Evolutionary conservation across 2,888 invertebrate genomes (phyloP).

Genomic region (Drosophila pseudotakahashii): DNA sequence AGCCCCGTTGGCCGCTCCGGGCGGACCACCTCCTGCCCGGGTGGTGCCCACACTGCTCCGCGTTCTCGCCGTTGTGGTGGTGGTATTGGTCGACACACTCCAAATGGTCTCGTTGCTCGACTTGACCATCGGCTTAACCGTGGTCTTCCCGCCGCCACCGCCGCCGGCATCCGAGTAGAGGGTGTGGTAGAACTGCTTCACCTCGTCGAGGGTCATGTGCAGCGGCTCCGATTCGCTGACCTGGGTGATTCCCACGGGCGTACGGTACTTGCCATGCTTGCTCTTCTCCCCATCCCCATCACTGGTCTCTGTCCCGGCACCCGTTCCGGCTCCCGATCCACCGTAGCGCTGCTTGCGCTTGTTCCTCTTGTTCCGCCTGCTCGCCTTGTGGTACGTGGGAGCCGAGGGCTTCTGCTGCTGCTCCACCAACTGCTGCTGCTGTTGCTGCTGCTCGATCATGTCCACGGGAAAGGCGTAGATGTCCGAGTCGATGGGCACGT

Average conservation of each 20-base stretch:
- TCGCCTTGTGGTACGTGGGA: slow-evolving; percentile 61
- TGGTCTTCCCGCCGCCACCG: slow-evolving; percentile 21
- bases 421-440: slow-evolving; percentile 15
- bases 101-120: slow-evolving; percentile 81
- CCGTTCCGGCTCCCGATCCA: slow-evolving; percentile 36
- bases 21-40: slow-evolving; percentile 7
- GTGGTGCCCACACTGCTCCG: slow-evolving; percentile 65
- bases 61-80: slow-evolving; percentile 72
- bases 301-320: slow-evolving; percentile 61
- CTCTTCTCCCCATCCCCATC: slow-evolving; percentile 73
- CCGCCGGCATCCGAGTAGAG: slow-evolving; percentile 87
- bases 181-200: slow-evolving; percentile 92
- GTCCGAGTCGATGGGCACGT: slow-evolving; percentile 94
- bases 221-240: slow-evolving; percentile 86
- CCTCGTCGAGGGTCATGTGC: slow-evolving; percentile 93
- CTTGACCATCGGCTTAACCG: slow-evolving; percentile 67
- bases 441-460: slow-evolving; percentile 85
- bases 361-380: slow-evolving; percentile 80
- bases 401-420: slow-evolving; percentile 65
- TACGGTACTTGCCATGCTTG: slow-evolving; percentile 71
- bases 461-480: slow-evolving; percentile 94
- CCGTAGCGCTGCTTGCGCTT: slow-evolving; percentile 80
- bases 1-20: not conserved
- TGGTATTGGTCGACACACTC: slow-evolving; percentile 76
- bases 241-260: slow-evolving; percentile 44